Evolutionary conservation across 2,797 vertebrate species (phyloP).

Genomic region (Poeciliopsis paucimaculata): DNA sequence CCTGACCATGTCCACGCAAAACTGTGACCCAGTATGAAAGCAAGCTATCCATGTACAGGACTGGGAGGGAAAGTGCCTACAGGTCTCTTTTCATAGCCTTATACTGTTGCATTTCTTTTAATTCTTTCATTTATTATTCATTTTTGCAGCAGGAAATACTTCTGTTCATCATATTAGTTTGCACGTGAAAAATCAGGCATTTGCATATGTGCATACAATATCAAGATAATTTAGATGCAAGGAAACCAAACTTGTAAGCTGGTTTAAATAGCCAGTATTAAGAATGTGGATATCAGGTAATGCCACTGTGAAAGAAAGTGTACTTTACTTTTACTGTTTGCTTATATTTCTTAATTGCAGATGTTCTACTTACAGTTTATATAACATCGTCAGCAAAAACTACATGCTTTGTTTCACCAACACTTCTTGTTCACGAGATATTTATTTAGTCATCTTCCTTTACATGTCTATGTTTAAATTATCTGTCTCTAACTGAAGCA

Average conservation of each 20-base stretch:
- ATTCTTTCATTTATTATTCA: background rate
- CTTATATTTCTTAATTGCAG: background rate
- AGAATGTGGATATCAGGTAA: background rate
- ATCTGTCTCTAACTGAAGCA: background rate
- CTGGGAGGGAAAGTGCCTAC: background rate
- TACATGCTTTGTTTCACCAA: background rate
- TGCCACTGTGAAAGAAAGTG: background rate
- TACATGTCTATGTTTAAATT: background rate
- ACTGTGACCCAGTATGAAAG: background rate
- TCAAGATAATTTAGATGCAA: background rate
- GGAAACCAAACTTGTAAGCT: background rate
- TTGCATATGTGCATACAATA: background rate
- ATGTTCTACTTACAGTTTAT: background rate
- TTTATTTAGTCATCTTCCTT: background rate
- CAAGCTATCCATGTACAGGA: background rate
- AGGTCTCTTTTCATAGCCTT: background rate
- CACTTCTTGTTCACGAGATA: background rate
- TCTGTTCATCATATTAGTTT: background rate
- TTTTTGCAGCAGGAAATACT: background rate
- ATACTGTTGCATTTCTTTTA: constrained; percentile 1
- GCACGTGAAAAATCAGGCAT: background rate
- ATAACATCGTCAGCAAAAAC: background rate
- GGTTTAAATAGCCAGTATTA: background rate
- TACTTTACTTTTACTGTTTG: background rate
- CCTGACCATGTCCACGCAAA: constrained; percentile 8